Evolutionary conservation across 2,888 invertebrate genomes (phyloP).

Genomic region (Fragum fragum): DNA sequence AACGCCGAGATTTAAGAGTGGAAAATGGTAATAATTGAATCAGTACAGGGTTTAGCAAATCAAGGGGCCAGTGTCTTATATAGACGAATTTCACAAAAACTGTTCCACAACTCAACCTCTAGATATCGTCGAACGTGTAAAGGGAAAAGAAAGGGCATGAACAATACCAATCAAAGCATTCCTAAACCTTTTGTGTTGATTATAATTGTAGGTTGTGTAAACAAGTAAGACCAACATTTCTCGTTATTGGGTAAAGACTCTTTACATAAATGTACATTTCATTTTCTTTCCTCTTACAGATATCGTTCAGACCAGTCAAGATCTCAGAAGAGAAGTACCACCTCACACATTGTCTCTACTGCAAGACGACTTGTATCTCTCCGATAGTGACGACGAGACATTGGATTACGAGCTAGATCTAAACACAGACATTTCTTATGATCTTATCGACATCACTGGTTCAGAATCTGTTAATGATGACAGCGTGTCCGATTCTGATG

Average conservation of each 20-base stretch:
- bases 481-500: not conserved
- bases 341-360: not conserved
- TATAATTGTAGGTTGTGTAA: not conserved
- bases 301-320: too few species aligned
- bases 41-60: too few species aligned
- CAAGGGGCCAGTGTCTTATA: too few species aligned
- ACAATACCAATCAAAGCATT: not conserved
- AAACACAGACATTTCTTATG: not conserved
- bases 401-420: not conserved
- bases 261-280: not conserved
- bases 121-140: too few species aligned
- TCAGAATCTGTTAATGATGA: not conserved
- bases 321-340: too few species aligned
- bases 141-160: too few species aligned
- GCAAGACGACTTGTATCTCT: not conserved
- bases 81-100: too few species aligned
- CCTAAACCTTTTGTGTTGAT: not conserved
- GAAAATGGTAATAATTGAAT: too few species aligned
- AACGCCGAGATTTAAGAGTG: too few species aligned
- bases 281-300: too few species aligned
- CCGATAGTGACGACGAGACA: not conserved
- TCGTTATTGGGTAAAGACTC: not conserved
- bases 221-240: not conserved
- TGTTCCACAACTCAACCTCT: too few species aligned
- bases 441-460: not conserved